Evolutionary conservation across 2,113 vertebrate genomes (phyloP).

Genomic region (Prinia subflava): DNA sequence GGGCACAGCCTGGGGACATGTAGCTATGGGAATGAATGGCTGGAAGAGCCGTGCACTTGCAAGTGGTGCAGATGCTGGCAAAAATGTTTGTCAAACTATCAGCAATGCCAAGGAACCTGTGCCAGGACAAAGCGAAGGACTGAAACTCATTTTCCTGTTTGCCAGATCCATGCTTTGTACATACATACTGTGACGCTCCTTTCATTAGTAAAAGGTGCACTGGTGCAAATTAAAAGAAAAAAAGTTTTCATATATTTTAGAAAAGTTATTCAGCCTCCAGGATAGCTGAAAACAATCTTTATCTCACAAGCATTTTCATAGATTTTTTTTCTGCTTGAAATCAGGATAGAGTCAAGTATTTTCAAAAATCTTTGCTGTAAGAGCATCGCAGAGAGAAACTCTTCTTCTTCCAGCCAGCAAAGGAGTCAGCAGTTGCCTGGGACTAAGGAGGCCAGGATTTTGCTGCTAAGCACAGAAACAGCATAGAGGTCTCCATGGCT

Average conservation of each 20-base stretch:
- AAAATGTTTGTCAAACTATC: neutral
- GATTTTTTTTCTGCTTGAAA: neutral
- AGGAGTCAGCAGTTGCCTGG: neutral
- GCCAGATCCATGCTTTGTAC: neutral
- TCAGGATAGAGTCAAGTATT: neutral
- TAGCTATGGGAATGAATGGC: fast-evolving
- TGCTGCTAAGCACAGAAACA: neutral
- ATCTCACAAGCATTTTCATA: neutral
- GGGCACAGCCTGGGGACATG: neutral
- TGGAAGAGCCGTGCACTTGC: fast-evolving
- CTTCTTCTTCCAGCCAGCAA: neutral
- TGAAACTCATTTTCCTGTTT: neutral
- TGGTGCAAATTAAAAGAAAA: fast-evolving
- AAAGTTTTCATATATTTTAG: neutral
- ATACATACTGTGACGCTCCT: neutral
- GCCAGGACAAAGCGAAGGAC: neutral
- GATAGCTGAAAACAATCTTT: neutral
- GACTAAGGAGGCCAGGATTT: neutral
- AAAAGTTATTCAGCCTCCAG: neutral
- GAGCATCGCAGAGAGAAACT: neutral
- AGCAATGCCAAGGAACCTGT: neutral
- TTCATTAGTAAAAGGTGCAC: neutral
- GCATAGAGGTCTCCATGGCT: fast-evolving
- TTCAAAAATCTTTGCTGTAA: neutral
- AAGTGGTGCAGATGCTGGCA: neutral